Evolutionary conservation across 2,797 vertebrate genomes (phyloP).

Genomic region (Odontamblyopus lacepedii): DNA sequence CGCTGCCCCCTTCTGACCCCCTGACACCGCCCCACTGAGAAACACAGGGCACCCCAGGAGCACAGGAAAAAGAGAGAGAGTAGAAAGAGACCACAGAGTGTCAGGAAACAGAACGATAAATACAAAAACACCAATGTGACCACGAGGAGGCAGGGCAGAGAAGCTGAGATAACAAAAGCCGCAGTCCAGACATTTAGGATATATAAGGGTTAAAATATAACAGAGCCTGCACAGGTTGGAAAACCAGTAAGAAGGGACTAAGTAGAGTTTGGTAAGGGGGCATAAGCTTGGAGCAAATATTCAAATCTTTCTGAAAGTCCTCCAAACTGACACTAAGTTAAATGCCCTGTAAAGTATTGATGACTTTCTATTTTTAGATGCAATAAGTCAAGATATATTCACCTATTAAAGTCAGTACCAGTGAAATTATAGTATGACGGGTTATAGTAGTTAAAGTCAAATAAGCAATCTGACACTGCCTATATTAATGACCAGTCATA

Average conservation of each 20-base stretch:
- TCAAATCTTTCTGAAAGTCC: constrained; percentile 25
- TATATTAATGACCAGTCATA: constrained; percentile 29
- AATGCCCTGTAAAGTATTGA: constrained; percentile 35
- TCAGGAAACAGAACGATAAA: constrained; percentile 48
- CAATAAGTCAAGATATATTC: constrained; percentile 25
- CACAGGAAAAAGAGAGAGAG: constrained; percentile 54
- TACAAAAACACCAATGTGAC: constrained; percentile 56
- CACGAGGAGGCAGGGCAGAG: constrained; percentile 63
- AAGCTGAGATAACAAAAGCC: constrained; percentile 57
- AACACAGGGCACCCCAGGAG: constrained; percentile 75
- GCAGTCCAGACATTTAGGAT: constrained; percentile 45
- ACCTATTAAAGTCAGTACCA: constrained; percentile 31
- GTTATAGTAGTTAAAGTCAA: constrained; percentile 26
- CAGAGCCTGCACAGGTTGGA: constrained; percentile 64
- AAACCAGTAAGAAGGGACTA: constrained; percentile 57
- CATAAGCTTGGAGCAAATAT: constrained; percentile 32
- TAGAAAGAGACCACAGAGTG: constrained; percentile 66
- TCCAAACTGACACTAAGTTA: constrained; percentile 38
- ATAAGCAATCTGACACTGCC: constrained; percentile 28
- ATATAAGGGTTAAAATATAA: constrained; percentile 32
- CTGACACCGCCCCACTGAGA: constrained; percentile 89
- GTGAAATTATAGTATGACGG: constrained; percentile 28
- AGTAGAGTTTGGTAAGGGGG: constrained; percentile 48
- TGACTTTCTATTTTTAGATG: constrained; percentile 27
- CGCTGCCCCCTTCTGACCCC: constrained; percentile 86